Base-by-base conservation (phyloP, 1,140 invertebrate species). In the Cotesia chilonis region DNA sequence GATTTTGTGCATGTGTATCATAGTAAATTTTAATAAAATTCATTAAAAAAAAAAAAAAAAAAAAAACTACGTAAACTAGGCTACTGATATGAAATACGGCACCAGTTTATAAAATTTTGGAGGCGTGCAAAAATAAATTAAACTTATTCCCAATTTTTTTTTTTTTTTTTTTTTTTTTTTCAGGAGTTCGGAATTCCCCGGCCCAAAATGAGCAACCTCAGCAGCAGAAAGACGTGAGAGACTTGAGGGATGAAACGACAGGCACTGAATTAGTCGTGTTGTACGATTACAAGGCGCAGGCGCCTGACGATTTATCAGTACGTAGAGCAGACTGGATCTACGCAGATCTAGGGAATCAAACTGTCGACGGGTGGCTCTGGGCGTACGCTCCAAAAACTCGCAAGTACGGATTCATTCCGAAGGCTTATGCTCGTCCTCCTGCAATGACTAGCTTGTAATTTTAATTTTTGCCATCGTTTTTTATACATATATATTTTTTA, bases 251-350 rank as follows among this genome's bases (percentile, higher is more conserved):
- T 41, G 85, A 87, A n/a, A 82, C 82, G 4, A 83, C 81, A 79
- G 95, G 95, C 59, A 95, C 95, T 2, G 96, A 98, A 84, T 88
- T 97, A 78, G 94, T 98, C 60, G 96, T 97, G 91, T 88, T 97
- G 3, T 97, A 97, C 78, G 95, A 97, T 89, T 98, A 97, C 85
- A 96, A 97, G 89, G 95, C 95, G 54, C 94, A 97, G 89, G 95
- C 95, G 47, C 93, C 95, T 1, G 95, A 97, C 83, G 96, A 97
- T 86, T 86, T 98, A 37, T 94, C 93, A 36, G 95, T 98, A 38
- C 90, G 93, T 73, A 87, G 95, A 63, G 96, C 96, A 0, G 95
- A 98, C 78, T 96, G 95, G 94, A 95, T 98, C 70, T 98, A 97
- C 86, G 96, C 95, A 0, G 95, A 98, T 87, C 88, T 97, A 47